Base-by-base conservation (phyloP, 1,140 invertebrate species). In the Papilio helenus region DNA sequence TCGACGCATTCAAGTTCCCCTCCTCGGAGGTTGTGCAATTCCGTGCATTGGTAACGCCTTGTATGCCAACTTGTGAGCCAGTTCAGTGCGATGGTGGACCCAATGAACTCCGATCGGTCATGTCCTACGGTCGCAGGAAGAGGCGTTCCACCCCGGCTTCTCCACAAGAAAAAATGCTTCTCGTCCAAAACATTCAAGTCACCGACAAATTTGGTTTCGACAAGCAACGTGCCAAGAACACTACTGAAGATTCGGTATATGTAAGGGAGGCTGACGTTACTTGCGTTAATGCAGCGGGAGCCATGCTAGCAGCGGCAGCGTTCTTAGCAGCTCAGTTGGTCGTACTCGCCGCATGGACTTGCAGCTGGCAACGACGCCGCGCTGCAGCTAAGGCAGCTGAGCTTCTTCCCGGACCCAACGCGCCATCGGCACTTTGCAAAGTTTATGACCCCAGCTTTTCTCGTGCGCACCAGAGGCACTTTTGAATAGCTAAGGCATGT, bases 1-100 rank as follows among this genome's bases (percentile, higher is more conserved):
- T 99, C 93, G 98, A 99, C 90, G 98, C 98, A 12, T 99, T 99
- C 96, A 99, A 99, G 92, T 99, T 99, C 95, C 98, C 98, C 0
- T 98, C 98, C 18, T 98, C 98, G 0, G 98, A 99, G 90, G 97
- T 99, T 14, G 98, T 99, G 0, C 98, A 99, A 93, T 99, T 99
- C 96, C 96, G 98, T 72, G 98, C 98, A 1, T 89, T 99, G 84
- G 98, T 99, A 1, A 99, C 98, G 4, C 98, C 98, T 0, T 99
- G 98, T 88, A 97, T 99, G 96, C 98, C 98, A 1, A 96, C 96
- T 39, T 99, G 98, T 89, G 98, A 98, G 92, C 98, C 98, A 1
- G 97, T 98, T 0, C 97, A 98, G 86, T 99, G 98, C 89, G 97
- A 98, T 72, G 97, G 98, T 85, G 96, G 96, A 77, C 97, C 97